These are phyloP conservation scores for Rallus crepitans DNA, from an alignment of 2,797 vertebrate species.

Conservation along the genomic window DNA sequence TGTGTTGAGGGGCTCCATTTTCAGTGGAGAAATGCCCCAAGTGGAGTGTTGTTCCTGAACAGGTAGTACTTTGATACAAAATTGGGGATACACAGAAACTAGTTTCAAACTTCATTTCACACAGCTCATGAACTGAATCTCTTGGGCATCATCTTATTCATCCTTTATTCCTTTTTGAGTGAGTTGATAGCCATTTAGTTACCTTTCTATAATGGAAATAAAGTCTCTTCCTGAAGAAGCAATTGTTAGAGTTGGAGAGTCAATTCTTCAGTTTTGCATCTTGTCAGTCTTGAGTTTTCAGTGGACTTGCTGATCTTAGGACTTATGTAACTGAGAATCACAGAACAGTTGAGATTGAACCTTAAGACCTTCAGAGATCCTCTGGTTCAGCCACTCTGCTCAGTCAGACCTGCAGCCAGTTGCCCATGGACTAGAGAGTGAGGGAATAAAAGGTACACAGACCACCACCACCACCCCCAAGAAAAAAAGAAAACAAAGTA, in stretches of 20 bases:
- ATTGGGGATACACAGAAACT: neutral
- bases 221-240: neutral
- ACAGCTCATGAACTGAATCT: neutral
- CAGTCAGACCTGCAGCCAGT: neutral
- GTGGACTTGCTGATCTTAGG: neutral
- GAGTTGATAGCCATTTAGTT: neutral
- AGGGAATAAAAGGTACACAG: too few species aligned
- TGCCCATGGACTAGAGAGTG: neutral
- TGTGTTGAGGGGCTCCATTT: fast-evolving
- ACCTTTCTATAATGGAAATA: neutral
- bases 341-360: neutral
- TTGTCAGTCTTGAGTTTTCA: neutral
- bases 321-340: neutral
- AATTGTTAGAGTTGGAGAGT: neutral
- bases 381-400: neutral
- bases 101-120: neutral
- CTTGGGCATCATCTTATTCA: fast-evolving
- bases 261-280: neutral
- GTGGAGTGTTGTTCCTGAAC: neutral
- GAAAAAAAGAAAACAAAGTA: neutral
- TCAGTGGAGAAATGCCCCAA: neutral
- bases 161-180: neutral
- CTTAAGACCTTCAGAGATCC: neutral
- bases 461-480: too few species aligned
- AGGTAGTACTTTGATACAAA: neutral